Evolutionary conservation across 1,140 invertebrate genomes (phyloP), one percentile per base, ranked within the genome.

Genomic region (Venturia canescens): DNA sequence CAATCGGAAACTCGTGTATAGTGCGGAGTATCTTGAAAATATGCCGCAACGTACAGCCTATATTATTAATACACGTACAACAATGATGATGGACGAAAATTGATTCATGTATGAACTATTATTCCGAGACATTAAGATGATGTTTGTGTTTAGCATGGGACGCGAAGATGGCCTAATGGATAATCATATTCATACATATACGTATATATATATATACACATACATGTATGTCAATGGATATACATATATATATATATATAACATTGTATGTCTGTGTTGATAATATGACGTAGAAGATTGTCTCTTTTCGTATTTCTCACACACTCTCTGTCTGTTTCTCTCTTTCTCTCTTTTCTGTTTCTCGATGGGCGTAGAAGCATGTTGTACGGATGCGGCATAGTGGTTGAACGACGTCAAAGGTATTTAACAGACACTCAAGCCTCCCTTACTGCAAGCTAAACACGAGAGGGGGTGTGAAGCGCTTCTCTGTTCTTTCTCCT

Each of bases 401-500:
- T 70, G 15, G 67, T 70, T 72, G 70, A 21, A 72, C 70, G 70
- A 72, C 21, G 70, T 48, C 70, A 72, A 76, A 34, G 4, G 27
- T 63, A 76, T 74, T 53, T 53, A 11, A 76, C 74, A 63, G 74
- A 76, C 74, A 76, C 38, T 53, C 70, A 63, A 80, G 82, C 82
- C 87, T 90, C 86, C 87, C 88, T 89, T 87, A 88, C 87, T 89
- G 86, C 85, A 72, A 89, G 83, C 86, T 89, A 90, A 77, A 88
- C 80, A 86, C 88, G 38, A 44, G 38, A 60, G 31, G 75, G 31
- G 31, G 23, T 71, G 86, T 88, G 88, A 89, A 44, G 38, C 86
- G 87, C 85, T 90, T 91, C 85, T 88, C 84, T 90, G 87, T 89
- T 88, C 82, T 87, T 84, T 82, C 79, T 81, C 82, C 82, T 84